phyloP scores from a whole-genome alignment of 2,113 vertebrate species.

The Pangasianodon gigas region DNA sequence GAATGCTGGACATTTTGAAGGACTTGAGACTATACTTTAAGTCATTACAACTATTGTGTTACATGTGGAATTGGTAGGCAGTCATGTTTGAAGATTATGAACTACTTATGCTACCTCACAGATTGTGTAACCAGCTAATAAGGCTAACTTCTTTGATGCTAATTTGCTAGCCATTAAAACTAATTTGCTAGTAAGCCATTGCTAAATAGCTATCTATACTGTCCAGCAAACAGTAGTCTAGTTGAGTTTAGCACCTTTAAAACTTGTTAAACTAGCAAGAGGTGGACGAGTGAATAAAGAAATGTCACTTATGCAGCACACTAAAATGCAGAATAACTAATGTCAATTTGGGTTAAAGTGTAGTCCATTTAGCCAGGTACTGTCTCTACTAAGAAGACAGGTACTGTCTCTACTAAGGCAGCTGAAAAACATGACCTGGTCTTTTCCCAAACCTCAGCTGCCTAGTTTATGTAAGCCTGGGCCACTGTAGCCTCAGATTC shows the following conservation, averaged over 20 bases:
- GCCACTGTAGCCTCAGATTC: not conserved
- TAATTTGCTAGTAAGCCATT: not conserved
- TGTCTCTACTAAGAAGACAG: not conserved
- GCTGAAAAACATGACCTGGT: not conserved
- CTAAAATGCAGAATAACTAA: not conserved
- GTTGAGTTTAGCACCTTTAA: not conserved
- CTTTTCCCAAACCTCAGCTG: not conserved
- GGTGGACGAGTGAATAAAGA: not conserved
- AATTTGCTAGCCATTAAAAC: not conserved
- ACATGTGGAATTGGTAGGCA: not conserved
- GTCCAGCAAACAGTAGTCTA: not conserved
- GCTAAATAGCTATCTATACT: not conserved
- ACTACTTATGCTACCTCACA: not conserved
- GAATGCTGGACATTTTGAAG: not conserved
- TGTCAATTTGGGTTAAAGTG: not conserved
- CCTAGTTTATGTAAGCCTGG: not conserved
- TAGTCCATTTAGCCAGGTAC: not conserved
- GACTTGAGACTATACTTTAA: not conserved
- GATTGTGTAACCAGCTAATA: not conserved
- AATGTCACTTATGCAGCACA: not conserved
- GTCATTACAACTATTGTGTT: not conserved
- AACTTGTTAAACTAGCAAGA: not conserved
- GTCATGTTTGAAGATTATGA: not conserved
- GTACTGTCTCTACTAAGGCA: not conserved
- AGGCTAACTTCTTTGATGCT: not conserved